These are phyloP conservation scores for Tetanocera ferruginea DNA, from an alignment of 2,888 invertebrate species.

Conservation along the genomic window DNA sequence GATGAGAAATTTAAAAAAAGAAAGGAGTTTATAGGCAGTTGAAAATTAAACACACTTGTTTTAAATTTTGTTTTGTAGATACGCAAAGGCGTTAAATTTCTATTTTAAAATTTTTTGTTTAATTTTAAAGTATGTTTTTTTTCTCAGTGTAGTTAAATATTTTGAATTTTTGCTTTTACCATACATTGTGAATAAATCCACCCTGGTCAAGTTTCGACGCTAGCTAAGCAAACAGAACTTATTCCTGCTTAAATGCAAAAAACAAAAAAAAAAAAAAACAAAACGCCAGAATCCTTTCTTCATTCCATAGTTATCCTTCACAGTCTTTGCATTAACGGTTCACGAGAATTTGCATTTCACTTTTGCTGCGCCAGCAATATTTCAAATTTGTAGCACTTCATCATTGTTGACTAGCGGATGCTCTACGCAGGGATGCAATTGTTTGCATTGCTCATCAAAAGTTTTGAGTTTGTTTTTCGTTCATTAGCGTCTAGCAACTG, in stretches of 20 bases:
- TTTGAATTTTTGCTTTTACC: too few relatives aligned
- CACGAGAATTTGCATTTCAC: constrained; percentile 4
- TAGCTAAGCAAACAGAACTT: too few relatives aligned
- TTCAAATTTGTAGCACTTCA: background rate
- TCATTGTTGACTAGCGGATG: background rate
- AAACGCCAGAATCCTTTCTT: background rate
- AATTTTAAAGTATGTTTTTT: too few relatives aligned
- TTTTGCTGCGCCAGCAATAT: constrained; percentile 18
- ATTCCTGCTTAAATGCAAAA: background rate
- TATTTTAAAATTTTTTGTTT: too few relatives aligned
- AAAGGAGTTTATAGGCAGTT: too few relatives aligned
- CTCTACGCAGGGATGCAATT: background rate
- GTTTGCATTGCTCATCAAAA: background rate
- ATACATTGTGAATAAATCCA: too few relatives aligned
- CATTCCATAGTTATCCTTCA: background rate
- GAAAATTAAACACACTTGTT: too few relatives aligned
- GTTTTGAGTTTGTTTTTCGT: constrained; percentile 19
- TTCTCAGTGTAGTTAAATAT: too few relatives aligned
- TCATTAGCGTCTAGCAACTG: constrained; percentile 10
- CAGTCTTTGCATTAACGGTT: constrained; percentile 9
- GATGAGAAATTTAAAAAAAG: too few relatives aligned
- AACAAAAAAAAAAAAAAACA: background rate
- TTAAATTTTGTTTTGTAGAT: too few relatives aligned
- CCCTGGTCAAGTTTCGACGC: too few relatives aligned
- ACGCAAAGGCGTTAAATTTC: too few relatives aligned